Evolutionary conservation across 2,888 invertebrate species (phyloP).

Genomic region (Parnassius apollo): DNA sequence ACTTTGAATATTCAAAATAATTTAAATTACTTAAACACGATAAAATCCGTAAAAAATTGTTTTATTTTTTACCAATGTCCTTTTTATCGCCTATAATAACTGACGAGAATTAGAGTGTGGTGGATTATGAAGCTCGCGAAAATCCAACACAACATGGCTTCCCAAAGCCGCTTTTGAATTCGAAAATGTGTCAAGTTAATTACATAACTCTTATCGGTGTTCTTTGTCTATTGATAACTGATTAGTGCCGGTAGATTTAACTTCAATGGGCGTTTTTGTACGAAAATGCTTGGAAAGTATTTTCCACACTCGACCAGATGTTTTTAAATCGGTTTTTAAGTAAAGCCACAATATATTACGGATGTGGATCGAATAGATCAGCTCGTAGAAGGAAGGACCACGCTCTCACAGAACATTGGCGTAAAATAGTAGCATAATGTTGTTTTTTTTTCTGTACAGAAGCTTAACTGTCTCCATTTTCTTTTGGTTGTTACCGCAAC

Average conservation of each 20-base stretch:
- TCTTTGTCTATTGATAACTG: constrained; percentile 34
- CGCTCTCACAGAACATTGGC: too few species aligned
- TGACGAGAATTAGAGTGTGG: constrained; percentile 7
- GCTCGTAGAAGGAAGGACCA: too few species aligned
- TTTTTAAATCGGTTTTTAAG: background rate
- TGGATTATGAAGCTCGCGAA: constrained; percentile 18
- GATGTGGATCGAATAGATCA: too few species aligned
- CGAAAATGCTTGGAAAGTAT: constrained; percentile 18
- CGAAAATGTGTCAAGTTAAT: constrained; percentile 31
- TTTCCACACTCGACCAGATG: constrained; percentile 9
- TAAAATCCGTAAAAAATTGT: too few species aligned
- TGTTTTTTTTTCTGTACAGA: too few species aligned
- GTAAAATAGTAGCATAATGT: too few species aligned
- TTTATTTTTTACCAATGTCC: too few species aligned
- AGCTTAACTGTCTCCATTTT: too few species aligned
- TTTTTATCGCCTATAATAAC: too few species aligned
- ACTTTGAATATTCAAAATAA: background rate
- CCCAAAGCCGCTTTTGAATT: constrained; percentile 24
- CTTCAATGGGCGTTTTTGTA: constrained; percentile 32
- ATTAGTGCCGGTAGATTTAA: constrained; percentile 38
- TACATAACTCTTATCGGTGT: constrained; percentile 32
- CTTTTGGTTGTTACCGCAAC: too few species aligned
- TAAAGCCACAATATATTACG: too few species aligned
- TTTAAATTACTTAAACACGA: background rate
- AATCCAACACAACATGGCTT: constrained; percentile 21